These are phyloP conservation scores for Dilophus febrilis DNA, from an alignment of 2,888 invertebrate species.

Conservation along the genomic window DNA sequence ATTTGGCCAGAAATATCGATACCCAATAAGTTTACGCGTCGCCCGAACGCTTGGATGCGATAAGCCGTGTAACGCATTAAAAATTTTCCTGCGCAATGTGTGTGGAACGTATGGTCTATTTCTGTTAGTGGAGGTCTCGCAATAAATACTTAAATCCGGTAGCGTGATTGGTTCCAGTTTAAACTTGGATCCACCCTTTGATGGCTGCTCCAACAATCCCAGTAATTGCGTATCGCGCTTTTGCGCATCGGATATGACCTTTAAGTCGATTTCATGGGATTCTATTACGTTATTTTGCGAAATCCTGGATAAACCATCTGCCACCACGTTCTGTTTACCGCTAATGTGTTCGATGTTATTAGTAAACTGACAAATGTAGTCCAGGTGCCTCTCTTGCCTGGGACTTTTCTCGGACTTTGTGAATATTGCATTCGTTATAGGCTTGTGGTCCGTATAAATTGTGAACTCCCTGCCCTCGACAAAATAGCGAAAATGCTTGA, in stretches of 20 bases:
- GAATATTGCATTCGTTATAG: not conserved
- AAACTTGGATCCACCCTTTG: no score
- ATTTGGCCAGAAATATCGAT: not conserved
- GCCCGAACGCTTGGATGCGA: not conserved
- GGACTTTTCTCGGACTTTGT: not conserved
- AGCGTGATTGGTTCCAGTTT: no score
- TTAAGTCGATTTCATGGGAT: no score
- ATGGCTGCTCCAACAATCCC: no score
- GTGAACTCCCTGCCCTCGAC: not conserved
- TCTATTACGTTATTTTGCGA: not conserved
- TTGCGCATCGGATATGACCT: no score
- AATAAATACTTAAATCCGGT: no score
- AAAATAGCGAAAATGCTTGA: conserved; percentile 1
- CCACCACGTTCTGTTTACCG: not conserved
- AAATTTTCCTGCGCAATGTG: not conserved
- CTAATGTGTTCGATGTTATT: not conserved
- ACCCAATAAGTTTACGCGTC: not conserved
- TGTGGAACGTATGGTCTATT: not conserved
- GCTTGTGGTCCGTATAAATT: not conserved
- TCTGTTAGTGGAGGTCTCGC: no score
- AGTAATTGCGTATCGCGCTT: no score
- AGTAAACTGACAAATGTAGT: not conserved
- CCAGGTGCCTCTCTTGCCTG: not conserved
- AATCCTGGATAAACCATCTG: not conserved
- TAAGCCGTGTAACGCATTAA: not conserved